Base-by-base conservation (phyloP, 1,140 invertebrate genomes). In the Drosophila kohkoa region DNA sequence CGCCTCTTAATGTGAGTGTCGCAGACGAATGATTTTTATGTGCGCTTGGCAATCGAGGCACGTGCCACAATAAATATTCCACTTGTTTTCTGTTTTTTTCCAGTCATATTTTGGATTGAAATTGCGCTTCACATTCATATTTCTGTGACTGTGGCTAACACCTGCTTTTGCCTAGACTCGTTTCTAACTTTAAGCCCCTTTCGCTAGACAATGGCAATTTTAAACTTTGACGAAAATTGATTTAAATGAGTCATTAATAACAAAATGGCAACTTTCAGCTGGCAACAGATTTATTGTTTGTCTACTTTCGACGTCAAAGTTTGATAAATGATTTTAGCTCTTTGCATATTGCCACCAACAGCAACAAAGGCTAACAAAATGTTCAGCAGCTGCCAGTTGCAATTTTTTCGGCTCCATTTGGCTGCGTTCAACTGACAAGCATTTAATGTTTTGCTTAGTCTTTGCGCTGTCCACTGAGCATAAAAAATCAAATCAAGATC, bases 361-460 rank as follows among this genome's bases (percentile, higher is more conserved):
- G 5, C 3, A 13, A 49, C n/a, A 41, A 41, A 41, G 8, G 41
- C 4, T 43, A 11, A 49, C 1, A 45, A 54, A 65, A 52, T 45
- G 15, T 20, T 28, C 38, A 43, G 45, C 83, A 77, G 67, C 68
- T 87, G 76, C 13, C 46, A 70, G 60, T 54, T 88, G 85, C 74
- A 89, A 46, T 88, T 83, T 82, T 25, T 89, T 81, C 81, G 89
- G 81, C 85, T 75, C 63, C 77, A 87, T 89, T 87, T 82, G 77
- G 55, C 64, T 49, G 60, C 43, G 60, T 51, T 45, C 32, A 43
- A 71, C 75, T 78, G 58, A 78, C 46, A 65, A 62, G n/a, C 60
- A 32, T 43, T 67, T 77, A 76, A 76, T 65, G 65, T 67, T 25
- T 25, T 16, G 35, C 49, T 52, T 35, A 10, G 57, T 13, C 11